Base-by-base conservation (phyloP, 1,140 invertebrate genomes). In the Heliconius melpomene region DNA sequence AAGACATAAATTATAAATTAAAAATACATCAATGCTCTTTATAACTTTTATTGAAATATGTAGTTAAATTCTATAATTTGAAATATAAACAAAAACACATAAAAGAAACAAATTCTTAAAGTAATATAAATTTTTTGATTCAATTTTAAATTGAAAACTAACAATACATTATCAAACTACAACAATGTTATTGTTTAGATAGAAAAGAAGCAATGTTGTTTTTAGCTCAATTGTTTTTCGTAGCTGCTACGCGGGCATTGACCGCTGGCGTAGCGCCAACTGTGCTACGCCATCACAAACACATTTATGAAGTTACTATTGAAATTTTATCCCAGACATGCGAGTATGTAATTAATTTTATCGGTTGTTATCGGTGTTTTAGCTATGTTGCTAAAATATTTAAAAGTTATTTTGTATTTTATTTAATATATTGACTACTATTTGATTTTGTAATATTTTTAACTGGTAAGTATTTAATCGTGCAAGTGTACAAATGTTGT, bases 241-340 rank as follows among this genome's bases (percentile, higher is more conserved):
- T 57, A 75, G 72, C 52, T 52, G 81, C 81, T 84, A 81, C 81
- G 83, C 70, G 79, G 82, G 80, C 75, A 75, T 71, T 75, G 80
- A 81, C 76, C 80, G 20, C 80, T 78, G 76, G 75, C 80, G 76
- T 78, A 78, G 75, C 76, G 76, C 80, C 79, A 77, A 80, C 79
- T 80, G 75, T 77, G 79, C 75, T 80, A 77, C 79, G 75, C 70
- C 72, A 52, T 75, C 76, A 66, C 60, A 78, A 57, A 57, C 74
- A 75, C 40, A 74, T 54, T 54, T 54, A 75, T 54, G 23, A 66
- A 66, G 60, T 66, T 66, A 66, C 60, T 66, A 66, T 66, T 66
- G 60, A 66, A 66, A 66, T 66, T 66, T 66, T 29, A 26, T 66
- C 60, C 23, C 60, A 66, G 11, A 66, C 23, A 57, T 57, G 23